These are phyloP conservation scores for Cyanoderma ruficeps DNA, from an alignment of 2,113 vertebrate genomes.

Conservation along the genomic window DNA sequence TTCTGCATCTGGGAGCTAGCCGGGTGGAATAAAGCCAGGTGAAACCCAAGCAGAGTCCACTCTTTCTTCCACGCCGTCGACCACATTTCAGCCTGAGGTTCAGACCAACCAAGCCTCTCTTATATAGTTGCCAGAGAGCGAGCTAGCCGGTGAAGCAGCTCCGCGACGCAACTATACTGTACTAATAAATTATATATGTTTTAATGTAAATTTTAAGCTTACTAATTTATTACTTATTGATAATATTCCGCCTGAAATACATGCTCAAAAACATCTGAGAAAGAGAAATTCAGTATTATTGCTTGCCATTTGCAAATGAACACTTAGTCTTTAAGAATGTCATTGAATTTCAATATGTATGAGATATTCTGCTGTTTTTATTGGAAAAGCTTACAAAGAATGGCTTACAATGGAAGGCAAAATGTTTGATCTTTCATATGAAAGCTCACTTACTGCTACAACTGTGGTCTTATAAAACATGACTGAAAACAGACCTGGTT, in stretches of 20 bases:
- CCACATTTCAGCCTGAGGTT: too few species aligned
- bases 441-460: constrained; percentile 44
- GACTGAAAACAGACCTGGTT: constrained; percentile 54
- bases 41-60: too few species aligned
- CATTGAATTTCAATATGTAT: constrained; percentile 49
- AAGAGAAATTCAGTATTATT: constrained; percentile 8
- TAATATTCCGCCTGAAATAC: constrained; percentile 11
- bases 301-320: constrained; percentile 24
- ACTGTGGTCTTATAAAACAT: constrained; percentile 31
- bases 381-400: constrained; percentile 55
- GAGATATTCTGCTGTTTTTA: constrained; percentile 61
- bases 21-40: too few species aligned
- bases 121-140: too few species aligned
- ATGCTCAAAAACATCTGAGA: neutral
- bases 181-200: neutral
- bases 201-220: neutral
- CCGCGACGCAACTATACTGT: too few species aligned
- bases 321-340: constrained; percentile 9
- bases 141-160: too few species aligned
- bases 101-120: too few species aligned
- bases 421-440: constrained; percentile 60
- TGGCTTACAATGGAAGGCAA: constrained; percentile 33
- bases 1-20: too few species aligned
- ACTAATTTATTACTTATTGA: constrained; percentile 12
- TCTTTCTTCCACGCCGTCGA: too few species aligned